Evolutionary conservation across 2,888 invertebrate genomes (phyloP).

Genomic region (Bibio marci): DNA sequence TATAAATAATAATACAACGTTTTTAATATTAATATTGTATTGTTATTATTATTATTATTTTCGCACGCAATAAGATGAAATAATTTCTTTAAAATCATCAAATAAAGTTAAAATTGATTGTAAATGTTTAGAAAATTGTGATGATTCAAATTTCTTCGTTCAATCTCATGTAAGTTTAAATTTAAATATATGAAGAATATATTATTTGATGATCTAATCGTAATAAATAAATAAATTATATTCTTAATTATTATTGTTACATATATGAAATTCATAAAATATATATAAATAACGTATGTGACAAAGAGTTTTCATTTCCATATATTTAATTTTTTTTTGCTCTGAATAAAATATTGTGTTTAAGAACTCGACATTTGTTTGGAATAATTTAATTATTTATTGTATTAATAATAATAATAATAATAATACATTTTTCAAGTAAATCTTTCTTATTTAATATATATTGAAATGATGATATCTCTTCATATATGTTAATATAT

Average conservation of each 20-base stretch:
- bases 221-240: neutral
- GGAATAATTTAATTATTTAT: too few species aligned
- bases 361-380: too few species aligned
- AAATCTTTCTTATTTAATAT: too few species aligned
- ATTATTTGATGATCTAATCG: neutral
- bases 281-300: too few species aligned
- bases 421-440: too few species aligned
- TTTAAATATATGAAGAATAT: neutral
- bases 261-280: too few species aligned
- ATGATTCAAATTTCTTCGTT: conserved; percentile 50
- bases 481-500: too few species aligned
- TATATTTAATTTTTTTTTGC: too few species aligned
- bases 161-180: conserved; percentile 37
- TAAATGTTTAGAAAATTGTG: conserved; percentile 47
- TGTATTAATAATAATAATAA: too few species aligned
- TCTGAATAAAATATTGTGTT: too few species aligned
- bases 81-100: conserved; percentile 34
- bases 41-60: conserved; percentile 3
- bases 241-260: neutral
- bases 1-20: conserved; percentile 2
- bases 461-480: too few species aligned
- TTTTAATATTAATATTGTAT: conserved; percentile 2
- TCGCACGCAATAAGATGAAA: conserved; percentile 29
- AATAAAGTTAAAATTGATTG: conserved; percentile 39
- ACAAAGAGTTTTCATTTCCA: too few species aligned